Evolutionary conservation across 2,797 vertebrate species (phyloP), one percentile per base, ranked within the genome.

Genomic region (Adrianichthys oophorus): DNA sequence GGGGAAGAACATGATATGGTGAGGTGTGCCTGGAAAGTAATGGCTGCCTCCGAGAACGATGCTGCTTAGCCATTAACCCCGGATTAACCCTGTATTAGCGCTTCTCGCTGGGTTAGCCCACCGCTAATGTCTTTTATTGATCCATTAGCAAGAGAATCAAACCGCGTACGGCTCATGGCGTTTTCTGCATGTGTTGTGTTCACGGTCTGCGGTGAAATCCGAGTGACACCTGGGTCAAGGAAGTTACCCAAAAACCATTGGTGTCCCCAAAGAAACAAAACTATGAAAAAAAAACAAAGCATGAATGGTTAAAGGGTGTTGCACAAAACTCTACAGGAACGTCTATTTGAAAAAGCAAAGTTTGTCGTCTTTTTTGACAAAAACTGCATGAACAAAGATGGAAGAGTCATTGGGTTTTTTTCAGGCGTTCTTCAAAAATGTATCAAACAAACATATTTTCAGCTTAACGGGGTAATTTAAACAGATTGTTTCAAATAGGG

Each of bases 71-170:
- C 85, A 90, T 89, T 89, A 88, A 89, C 89, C 89, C 85, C 78
- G 85, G 82, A 87, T 90, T 89, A 89, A 88, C 87, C 87, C 82
- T 84, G 86, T 86, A 89, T 88, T 87, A 87, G 85, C 73, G 59
- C 72, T 83, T 80, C 86, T 85, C 68, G 72, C 80, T 37, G 73
- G 87, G 84, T 82, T 86, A 84, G 87, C 82, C 71, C 37, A 71
- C 81, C 78, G 44, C 89, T 89, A 88, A 90, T 89, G 85, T 87
- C 79, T 88, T 89, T 90, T 85, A 90, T 89, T 87, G 87, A 90
- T 89, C 87, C 83, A 83, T 83, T 86, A 89, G 85, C 52, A 41
- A 68, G 79, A 70, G 84, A 85, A 87, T 85, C 86, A 78, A 85
- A 84, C 83, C 15, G 32, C 46, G 48, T 29, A 54, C 40, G 2